A percentile compares a stretch with the other conserved stretches of the same genome.
Conservation (phyloP, 2,113 vertebrate genomes). For the Nesogale talazaci region DNA sequence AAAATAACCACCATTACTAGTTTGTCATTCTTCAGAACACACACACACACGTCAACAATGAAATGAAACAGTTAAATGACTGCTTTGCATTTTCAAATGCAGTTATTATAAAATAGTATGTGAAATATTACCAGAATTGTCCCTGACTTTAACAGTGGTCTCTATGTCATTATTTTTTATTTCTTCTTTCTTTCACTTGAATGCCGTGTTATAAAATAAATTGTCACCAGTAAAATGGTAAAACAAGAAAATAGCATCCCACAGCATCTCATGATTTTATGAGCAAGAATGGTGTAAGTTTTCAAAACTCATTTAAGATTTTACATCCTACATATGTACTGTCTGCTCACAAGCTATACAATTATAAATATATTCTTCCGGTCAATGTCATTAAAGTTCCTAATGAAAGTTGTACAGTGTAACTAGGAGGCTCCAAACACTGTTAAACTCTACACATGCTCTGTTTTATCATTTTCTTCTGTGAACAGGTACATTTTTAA, state of each 20-base stretch:
- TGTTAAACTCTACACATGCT: conserved; percentile 65
- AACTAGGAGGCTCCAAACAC: conserved; percentile 56
- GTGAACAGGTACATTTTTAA: conserved; percentile 77
- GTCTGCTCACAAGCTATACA: conserved; percentile 45
- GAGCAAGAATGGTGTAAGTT: not conserved
- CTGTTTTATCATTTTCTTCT: conserved; percentile 74
- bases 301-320: conserved; percentile 63
- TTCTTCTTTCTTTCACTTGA: not conserved
- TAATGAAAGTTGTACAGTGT: conserved; percentile 68
- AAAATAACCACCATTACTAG: not conserved
- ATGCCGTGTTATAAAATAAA: conserved; percentile 41
- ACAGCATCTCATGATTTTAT: conserved; percentile 31
- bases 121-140: not conserved
- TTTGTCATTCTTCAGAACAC: conserved; percentile 2
- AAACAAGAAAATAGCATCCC: conserved; percentile 23
- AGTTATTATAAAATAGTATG: not conserved
- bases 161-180: conserved; percentile 17
- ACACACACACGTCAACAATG: not conserved
- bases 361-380: conserved; percentile 68
- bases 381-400: conserved; percentile 56
- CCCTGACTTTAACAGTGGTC: not conserved
- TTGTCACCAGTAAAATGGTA: not conserved
- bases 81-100: not conserved
- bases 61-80: not conserved
- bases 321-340: conserved; percentile 28